Base-by-base conservation (phyloP, 2,113 vertebrate species). In the Lycocorax pyrrhopterus region DNA sequence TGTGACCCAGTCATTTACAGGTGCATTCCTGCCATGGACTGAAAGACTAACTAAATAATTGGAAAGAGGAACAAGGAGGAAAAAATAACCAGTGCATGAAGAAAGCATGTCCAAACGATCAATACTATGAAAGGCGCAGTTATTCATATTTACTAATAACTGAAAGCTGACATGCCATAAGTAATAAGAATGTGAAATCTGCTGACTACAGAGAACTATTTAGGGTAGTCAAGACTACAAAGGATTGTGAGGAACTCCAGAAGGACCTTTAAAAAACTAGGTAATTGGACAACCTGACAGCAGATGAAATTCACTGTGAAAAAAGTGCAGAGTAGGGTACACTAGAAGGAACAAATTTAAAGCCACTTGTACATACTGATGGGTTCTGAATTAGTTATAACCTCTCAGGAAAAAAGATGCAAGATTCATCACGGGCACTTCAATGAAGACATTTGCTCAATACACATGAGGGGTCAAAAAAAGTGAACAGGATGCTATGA, bases 281-380 rank as follows among this genome's bases (percentile, higher is more conserved):
- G 92, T 95, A 97, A 96, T 94, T 97, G 96, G 95, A 93, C 92
- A 95, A 77, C 80, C 88, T 95, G 94, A 96, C 89, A 96, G 95
- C 89, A 97, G 87, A 95, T 95, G 93, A 96, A 96, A 96, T 96
- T 94, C 94, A 94, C 92, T 94, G 92, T 89, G 89, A 94, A 93
- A 96, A 96, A 97, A 96, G 89, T 93, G 95, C 95, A 95, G 91
- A 90, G 93, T 85, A 95, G 94, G 94, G 81, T 94, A 96, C 91
- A 91, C 92, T 85, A 92, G 91, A 94, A 96, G 86, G 95, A 94
- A 95, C 89, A 96, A 95, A 97, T 96, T 96, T 97, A 96, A 96
- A 96, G 96, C 77, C 94, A 96, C 94, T 97, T 96, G 94, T 83
- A 96, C 73, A 82, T 95, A 96, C 94, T 97, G 94, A 96, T 97